phyloP scores from a whole-genome alignment of 2,113 vertebrate genomes.

The Naja naja region DNA sequence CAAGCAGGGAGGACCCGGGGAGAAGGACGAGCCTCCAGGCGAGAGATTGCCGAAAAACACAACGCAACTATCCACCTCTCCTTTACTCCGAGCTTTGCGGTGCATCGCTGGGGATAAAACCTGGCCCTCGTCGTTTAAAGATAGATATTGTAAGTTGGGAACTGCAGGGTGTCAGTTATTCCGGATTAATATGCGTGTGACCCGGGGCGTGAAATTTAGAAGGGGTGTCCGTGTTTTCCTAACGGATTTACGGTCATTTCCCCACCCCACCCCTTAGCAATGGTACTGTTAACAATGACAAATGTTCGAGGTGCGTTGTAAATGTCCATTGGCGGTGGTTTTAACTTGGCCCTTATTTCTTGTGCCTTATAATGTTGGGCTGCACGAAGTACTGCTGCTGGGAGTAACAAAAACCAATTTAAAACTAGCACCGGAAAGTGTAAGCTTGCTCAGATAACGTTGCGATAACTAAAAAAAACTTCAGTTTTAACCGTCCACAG shows the following conservation, averaged over 20 bases:
- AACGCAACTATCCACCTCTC: not conserved
- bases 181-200: not conserved
- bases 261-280: not conserved
- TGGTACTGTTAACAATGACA: not conserved
- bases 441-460: not conserved
- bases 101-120: not conserved
- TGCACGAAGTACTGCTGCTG: not conserved
- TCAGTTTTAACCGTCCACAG: not conserved
- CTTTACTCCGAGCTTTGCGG: not conserved
- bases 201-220: not conserved
- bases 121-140: not conserved
- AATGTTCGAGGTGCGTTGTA: not conserved
- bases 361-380: not conserved
- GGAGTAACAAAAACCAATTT: not conserved
- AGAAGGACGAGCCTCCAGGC: not conserved
- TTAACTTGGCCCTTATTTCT: not conserved
- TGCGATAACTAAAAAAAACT: not conserved
- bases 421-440: not conserved
- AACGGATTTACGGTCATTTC: not conserved
- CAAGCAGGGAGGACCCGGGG: not conserved
- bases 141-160: not conserved
- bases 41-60: not conserved
- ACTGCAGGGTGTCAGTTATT: not conserved
- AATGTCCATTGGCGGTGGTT: not conserved
- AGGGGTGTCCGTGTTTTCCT: not conserved